Evolutionary conservation across 2,113 vertebrate species (phyloP), one percentile per base, ranked within the genome.

Genomic region (Gymnocephalus cernua): DNA sequence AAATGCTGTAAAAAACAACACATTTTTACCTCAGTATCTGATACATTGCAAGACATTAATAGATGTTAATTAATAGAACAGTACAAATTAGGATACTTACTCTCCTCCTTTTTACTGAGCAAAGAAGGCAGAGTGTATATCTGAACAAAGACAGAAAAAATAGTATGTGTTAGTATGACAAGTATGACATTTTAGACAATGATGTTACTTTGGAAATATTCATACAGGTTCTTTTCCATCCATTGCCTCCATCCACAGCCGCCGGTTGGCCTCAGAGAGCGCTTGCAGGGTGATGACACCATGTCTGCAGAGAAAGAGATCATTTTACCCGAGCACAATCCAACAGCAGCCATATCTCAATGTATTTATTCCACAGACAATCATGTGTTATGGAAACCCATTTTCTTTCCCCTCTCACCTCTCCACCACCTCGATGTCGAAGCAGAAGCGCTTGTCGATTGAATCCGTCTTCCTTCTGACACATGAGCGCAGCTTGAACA

Each of bases 31-130:
- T 25, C 12, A 3, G 70, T 48, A 44, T 54, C 2, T 47, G 7
- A 68, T 23, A 45, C 59, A 29, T 4, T 58, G 4, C 0, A 53
- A 57, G 0, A 44, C 38, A 74, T 21, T 35, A 9, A 14, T 19
- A 69, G 1, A 53, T 45, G 4, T 16, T 15, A 27, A 73, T 10
- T 32, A 19, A 68, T 27, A 35, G 1, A 57, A 44, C 10, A 54
- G 2, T 12, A 63, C 21, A 68, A 45, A 18, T 15, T 2, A 16
- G 1, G 18, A 29, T 81, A 95, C 97, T 97, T 96, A 99, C 98
- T 98, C 94, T 99, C 98, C 94, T 99, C 98, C 79, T 99, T 99
- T 94, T 99, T 99, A 95, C 97, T 98, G 76, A 99, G 97, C 85
- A 99, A 96, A 50, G 97, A 97, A 11, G 97, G 98, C 61, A 99